A percentile compares a stretch with the other conserved stretches of the same genome.
These are phyloP conservation scores for Olivierus martensii DNA, from an alignment of 1,140 invertebrate genomes.

Conservation along the genomic window DNA sequence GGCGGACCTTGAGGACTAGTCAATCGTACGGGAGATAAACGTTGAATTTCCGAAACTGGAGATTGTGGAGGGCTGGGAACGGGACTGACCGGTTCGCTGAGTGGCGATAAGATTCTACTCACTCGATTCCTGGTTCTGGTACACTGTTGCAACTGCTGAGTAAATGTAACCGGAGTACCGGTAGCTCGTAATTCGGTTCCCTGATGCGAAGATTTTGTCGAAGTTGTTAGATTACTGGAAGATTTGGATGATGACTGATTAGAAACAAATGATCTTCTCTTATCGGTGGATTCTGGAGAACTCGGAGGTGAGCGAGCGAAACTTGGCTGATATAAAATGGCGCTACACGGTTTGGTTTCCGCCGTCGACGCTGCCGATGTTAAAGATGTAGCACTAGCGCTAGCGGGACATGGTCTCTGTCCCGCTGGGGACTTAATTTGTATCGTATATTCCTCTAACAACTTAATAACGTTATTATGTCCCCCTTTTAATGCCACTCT, in stretches of 20 bases:
- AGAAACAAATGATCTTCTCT: constrained; percentile 53
- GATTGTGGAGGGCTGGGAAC: constrained; percentile 69
- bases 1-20: constrained; percentile 2
- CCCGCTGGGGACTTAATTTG: constrained; percentile 8
- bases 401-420: constrained; percentile 20
- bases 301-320: constrained; percentile 30
- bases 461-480: constrained; percentile 49
- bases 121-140: constrained; percentile 31
- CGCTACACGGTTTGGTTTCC: constrained; percentile 51
- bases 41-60: constrained; percentile 32
- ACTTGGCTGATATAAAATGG: constrained; percentile 37
- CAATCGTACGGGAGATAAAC: constrained; percentile 10
- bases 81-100: constrained; percentile 60
- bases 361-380: constrained; percentile 43
- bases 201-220: constrained; percentile 38
- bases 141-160: constrained; percentile 55
- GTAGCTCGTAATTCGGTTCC: constrained; percentile 11
- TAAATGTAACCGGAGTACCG: constrained; percentile 41
- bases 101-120: constrained; percentile 44
- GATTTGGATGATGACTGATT: constrained; percentile 58
- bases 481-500: constrained; percentile 62
- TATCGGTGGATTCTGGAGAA: constrained; percentile 49
- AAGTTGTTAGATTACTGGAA: constrained; percentile 51
- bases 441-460: constrained; percentile 36
- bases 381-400: constrained; percentile 41